Evolutionary conservation across 2,797 vertebrate species (phyloP), one percentile per base, ranked within the genome.

Genomic region (Urosaurus nigricauda): DNA sequence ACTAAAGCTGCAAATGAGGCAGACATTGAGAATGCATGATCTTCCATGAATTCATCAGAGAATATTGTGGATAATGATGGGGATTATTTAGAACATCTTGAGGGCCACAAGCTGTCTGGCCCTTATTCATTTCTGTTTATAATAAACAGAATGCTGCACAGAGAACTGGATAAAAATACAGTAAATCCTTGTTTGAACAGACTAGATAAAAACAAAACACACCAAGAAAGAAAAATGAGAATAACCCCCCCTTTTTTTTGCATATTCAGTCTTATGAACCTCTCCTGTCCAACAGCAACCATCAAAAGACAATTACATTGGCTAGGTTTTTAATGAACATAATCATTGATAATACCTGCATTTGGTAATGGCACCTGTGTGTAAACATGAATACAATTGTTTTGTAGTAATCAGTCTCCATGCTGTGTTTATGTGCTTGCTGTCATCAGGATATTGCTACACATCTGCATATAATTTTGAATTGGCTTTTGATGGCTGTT

Each of bases 381-480:
- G n/a, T 40, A 78, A n/a, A 56, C 74, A 47, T 17, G 21, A 65
- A 53, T 11, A 1, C 51, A 35, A 70, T 73, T 81, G n/a, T 60
- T 88, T 86, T 32, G 63, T 16, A 35, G 8, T 87, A 58, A 17
- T 51, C 75, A 4, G 65, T 29, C 77, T 14, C 68, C 74, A 37
- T 21, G 19, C 77, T 79, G 11, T 32, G 12, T 89, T 32, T 75
- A 43, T 86, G 0, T 74, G 77, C n/a, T 43, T 79, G 2, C 13
- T 89, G 17, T 83, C 70, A 53, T 83, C 0, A 0, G 35, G 0
- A 4, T 91, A 1, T 89, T 43, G 68, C 40, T 78, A 58, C 84
- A 77, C 32, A 92, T 0, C 4, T 92, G 60, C 89, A 75, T 77
- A 88, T 79, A 87, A 68, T 51, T 89, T 1, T 43, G 0, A 19